Conservation (phyloP, 2,113 vertebrate genomes). For the Mirounga angustirostris region DNA sequence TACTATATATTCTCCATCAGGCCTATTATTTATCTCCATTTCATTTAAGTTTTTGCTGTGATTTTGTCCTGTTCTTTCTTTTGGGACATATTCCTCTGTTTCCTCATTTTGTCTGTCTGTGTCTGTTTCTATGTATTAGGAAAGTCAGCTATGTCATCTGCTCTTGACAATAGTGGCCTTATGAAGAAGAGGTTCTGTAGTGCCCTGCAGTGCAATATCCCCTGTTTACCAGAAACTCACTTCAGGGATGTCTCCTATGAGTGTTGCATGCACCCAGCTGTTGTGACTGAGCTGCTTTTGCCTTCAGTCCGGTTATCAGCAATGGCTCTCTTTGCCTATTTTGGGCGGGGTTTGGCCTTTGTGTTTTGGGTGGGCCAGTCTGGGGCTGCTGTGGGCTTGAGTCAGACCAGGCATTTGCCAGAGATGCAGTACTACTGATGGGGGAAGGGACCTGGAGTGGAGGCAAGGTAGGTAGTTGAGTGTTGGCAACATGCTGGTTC, state of each 20-base stretch:
- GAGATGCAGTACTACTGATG: background rate
- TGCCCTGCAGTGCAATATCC: background rate
- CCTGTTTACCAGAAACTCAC: background rate
- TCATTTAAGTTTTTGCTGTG: background rate
- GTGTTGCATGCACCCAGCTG: background rate
- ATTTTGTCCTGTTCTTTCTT: background rate
- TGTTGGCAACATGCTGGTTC: background rate
- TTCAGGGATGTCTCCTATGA: background rate
- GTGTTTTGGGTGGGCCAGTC: background rate
- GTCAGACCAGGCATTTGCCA: background rate
- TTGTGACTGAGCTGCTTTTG: background rate
- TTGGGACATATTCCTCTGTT: background rate
- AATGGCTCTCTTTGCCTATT: background rate
- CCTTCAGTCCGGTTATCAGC: background rate
- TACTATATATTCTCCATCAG: background rate
- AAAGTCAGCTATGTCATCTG: background rate
- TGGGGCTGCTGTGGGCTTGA: background rate
- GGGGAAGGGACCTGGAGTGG: background rate
- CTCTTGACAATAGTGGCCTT: background rate
- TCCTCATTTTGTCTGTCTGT: background rate
- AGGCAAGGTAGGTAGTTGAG: background rate
- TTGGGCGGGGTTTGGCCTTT: background rate
- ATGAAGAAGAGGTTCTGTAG: background rate
- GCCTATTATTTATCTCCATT: background rate
- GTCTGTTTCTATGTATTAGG: background rate